These are phyloP conservation scores for Schizopygopsis pylzovi DNA, from an alignment of 2,797 vertebrate species.

Conservation along the genomic window DNA sequence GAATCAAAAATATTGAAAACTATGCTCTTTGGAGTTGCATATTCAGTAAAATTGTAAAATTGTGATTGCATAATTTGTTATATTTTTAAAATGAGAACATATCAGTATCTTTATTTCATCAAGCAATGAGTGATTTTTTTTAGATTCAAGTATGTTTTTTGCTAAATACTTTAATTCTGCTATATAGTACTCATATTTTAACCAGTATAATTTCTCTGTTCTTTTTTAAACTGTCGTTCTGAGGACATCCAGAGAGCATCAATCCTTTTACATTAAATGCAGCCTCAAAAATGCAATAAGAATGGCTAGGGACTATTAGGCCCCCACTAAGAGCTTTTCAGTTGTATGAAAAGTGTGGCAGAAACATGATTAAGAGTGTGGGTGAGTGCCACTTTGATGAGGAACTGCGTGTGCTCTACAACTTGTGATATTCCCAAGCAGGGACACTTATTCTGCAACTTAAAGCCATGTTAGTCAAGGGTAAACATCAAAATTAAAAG, in stretches of 20 bases:
- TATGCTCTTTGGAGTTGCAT: neutral
- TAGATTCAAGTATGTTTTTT: too few relatives aligned
- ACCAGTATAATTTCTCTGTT: neutral
- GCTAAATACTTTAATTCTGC: too few relatives aligned
- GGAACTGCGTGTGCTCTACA: neutral
- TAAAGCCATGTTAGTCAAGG: neutral
- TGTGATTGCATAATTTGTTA: too few relatives aligned
- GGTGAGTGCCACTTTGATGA: constrained; percentile 5
- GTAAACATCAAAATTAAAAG: constrained; percentile 8
- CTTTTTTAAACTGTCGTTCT: neutral
- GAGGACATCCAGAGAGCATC: neutral
- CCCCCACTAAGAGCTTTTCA: neutral
- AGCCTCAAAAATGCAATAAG: neutral
- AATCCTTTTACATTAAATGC: neutral
- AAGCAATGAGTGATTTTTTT: neutral
- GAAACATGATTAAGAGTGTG: constrained; percentile 16
- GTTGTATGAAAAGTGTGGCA: neutral
- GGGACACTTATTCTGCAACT: neutral
- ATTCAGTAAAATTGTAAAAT: neutral
- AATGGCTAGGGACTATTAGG: neutral
- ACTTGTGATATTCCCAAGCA: neutral
- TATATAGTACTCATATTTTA: neutral
- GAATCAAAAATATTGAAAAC: too few relatives aligned
- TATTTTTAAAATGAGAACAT: neutral
- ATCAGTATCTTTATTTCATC: neutral